A percentile compares a stretch with the other conserved stretches of the same genome.
These are phyloP conservation scores for Intellagama lesueurii DNA, from an alignment of 2,797 vertebrate species.

Conservation along the genomic window DNA sequence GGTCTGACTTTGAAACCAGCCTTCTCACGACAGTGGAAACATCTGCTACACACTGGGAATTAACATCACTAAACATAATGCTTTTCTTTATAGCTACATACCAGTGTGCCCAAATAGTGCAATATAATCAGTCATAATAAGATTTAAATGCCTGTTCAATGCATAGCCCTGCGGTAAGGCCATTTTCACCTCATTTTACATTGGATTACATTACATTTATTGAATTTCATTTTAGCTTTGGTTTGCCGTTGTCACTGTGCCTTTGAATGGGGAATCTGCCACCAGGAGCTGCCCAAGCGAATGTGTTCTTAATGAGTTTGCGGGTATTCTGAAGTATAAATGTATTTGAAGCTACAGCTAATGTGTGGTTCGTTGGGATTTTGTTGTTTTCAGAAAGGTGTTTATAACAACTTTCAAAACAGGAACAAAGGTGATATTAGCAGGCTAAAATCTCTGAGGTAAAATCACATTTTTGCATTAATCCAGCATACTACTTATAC, in stretches of 20 bases:
- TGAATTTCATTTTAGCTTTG: slow-evolving; percentile 60
- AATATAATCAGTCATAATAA: slow-evolving; percentile 62
- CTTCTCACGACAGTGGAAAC: slow-evolving; percentile 56
- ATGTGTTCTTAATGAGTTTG: slow-evolving; percentile 63
- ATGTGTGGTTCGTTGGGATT: background rate
- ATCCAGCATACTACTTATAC: background rate
- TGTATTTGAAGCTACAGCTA: slow-evolving; percentile 46
- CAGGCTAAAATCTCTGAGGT: background rate
- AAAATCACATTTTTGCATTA: background rate
- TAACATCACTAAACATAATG: slow-evolving; percentile 62
- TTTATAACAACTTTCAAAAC: slow-evolving; percentile 16
- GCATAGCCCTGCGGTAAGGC: slow-evolving; percentile 35
- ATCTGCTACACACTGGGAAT: slow-evolving; percentile 72
- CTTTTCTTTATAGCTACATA: slow-evolving; percentile 65
- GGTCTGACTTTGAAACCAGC: slow-evolving; percentile 64
- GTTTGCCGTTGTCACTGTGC: slow-evolving; percentile 48
- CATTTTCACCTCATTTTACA: slow-evolving; percentile 48
- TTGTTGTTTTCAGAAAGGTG: slow-evolving; percentile 48
- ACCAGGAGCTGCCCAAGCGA: slow-evolving; percentile 46
- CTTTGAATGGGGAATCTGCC: slow-evolving; percentile 46
- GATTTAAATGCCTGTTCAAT: slow-evolving; percentile 54
- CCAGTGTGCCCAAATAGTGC: slow-evolving; percentile 74
- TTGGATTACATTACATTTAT: slow-evolving; percentile 47
- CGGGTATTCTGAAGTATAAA: slow-evolving; percentile 60
- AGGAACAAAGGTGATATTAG: background rate